These are phyloP conservation scores for Propithecus perrieri DNA, from an alignment of 2,797 vertebrate species.

Conservation along the genomic window DNA sequence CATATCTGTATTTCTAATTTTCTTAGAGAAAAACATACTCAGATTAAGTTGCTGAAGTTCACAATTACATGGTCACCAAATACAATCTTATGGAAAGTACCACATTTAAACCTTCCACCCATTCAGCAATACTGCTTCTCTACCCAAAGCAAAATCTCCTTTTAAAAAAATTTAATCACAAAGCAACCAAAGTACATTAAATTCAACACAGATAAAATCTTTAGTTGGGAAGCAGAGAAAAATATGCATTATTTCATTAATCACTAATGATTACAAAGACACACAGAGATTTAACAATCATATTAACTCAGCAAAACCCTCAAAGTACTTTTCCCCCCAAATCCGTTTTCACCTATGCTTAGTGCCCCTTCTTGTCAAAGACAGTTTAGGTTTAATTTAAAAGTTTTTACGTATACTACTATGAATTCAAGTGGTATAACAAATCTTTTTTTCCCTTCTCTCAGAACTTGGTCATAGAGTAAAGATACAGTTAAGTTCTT, in stretches of 20 bases:
- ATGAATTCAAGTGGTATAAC: background rate
- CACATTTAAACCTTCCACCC: background rate
- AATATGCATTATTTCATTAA: conserved; percentile 14
- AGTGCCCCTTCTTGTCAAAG: conserved; percentile 17
- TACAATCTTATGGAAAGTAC: conserved; percentile 37
- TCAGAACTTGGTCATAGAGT: conserved; percentile 21
- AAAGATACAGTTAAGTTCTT: background rate
- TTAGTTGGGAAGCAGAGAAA: conserved; percentile 25
- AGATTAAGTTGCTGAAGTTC: conserved; percentile 22
- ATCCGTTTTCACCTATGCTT: conserved; percentile 14
- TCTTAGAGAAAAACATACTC: conserved; percentile 20
- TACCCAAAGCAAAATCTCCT: background rate
- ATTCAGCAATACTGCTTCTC: background rate
- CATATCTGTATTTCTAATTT: background rate
- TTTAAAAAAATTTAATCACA: conserved; percentile 28
- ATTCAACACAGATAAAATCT: conserved; percentile 42
- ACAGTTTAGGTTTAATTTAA: conserved; percentile 34
- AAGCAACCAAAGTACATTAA: background rate
- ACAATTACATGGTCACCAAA: conserved; percentile 25
- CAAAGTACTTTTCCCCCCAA: conserved; percentile 38
- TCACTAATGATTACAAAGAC: conserved; percentile 1
- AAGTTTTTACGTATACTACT: conserved; percentile 11
- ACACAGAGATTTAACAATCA: conserved; percentile 6
- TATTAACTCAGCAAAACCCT: conserved; percentile 34
- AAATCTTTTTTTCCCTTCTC: conserved; percentile 5